Base-by-base conservation (phyloP, 1,140 invertebrate genomes). In the Drosophila pallidifrons region DNA sequence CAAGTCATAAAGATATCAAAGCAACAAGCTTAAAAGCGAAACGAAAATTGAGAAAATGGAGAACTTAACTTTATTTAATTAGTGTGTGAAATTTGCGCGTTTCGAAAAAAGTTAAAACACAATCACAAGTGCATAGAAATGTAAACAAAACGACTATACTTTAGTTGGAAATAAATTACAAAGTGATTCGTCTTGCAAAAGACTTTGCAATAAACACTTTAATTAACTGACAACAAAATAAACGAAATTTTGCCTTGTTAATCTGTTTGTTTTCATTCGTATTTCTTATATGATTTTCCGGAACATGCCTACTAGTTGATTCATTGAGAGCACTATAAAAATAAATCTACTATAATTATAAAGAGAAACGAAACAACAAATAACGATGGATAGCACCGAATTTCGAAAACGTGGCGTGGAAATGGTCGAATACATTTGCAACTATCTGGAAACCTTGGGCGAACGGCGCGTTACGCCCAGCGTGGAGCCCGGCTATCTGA, bases 381-480 rank as follows among this genome's bases (percentile, higher is more conserved):
- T 5, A 54, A 60, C 66, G 47, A 99, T 99, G 98, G 96, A 99
- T 92, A 95, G 96, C 46, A 94, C 96, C 52, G 98, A 99, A 92
- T 99, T 99, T 93, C 95, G 98, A 32, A 94, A 95, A 75, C 94
- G 96, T 47, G 98, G 98, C 10, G 97, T 97, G 92, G 97, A 99
- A 93, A 99, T 99, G 98, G 96, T 99, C 16, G 99, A 99, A 90
- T 99, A 99, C 92, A 99, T 99, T 69, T 98, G 98, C 92, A 95
- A 98, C 66, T 99, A 99, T 92, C 94, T 99, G 94, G 97, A 96
- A 66, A 98, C 96, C 35, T 95, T 99, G 60, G 93, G 94, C 20
- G 94, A 95, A 49, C 93, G 97, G 15, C 94, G 98, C 45, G 98
- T 99, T 0, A 98, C 97, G 2, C 98, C 98, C 0, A 95, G 95